A percentile compares a stretch with the other conserved stretches of the same genome.
These are phyloP conservation scores for Holcopasites calliopsidis DNA, from an alignment of 1,140 invertebrate species.

Conservation along the genomic window DNA sequence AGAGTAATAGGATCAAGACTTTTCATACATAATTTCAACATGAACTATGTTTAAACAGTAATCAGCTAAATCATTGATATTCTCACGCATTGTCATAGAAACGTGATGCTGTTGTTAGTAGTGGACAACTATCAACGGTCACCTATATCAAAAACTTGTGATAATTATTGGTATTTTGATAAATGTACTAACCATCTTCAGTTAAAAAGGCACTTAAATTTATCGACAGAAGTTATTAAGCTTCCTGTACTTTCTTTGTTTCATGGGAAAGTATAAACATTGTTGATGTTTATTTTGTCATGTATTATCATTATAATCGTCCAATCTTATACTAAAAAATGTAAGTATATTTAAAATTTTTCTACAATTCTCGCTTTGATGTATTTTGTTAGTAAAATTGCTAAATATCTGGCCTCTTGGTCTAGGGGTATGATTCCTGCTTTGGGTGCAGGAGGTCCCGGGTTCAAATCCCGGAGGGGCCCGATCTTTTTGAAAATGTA, in stretches of 20 bases:
- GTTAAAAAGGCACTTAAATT: not conserved
- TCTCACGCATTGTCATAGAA: too few relatives aligned
- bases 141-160: too few relatives aligned
- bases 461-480: constrained; percentile 85
- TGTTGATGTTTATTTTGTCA: not conserved
- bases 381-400: not conserved
- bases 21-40: too few relatives aligned
- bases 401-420: constrained; percentile 80
- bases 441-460: constrained; percentile 86
- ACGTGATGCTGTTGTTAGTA: too few relatives aligned
- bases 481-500: constrained; percentile 69
- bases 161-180: too few relatives aligned
- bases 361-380: not conserved
- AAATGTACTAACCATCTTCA: not conserved
- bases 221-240: not conserved
- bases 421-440: constrained; percentile 85
- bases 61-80: too few relatives aligned
- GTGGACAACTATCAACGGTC: too few relatives aligned
- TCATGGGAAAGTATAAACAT: not conserved
- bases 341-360: too few relatives aligned
- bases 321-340: too few relatives aligned
- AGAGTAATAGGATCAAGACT: too few relatives aligned
- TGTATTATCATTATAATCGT: too few relatives aligned
- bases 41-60: too few relatives aligned
- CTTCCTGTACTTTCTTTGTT: not conserved